Evolutionary conservation across 2,113 vertebrate species (phyloP).

Genomic region (Oryzias curvinotus): DNA sequence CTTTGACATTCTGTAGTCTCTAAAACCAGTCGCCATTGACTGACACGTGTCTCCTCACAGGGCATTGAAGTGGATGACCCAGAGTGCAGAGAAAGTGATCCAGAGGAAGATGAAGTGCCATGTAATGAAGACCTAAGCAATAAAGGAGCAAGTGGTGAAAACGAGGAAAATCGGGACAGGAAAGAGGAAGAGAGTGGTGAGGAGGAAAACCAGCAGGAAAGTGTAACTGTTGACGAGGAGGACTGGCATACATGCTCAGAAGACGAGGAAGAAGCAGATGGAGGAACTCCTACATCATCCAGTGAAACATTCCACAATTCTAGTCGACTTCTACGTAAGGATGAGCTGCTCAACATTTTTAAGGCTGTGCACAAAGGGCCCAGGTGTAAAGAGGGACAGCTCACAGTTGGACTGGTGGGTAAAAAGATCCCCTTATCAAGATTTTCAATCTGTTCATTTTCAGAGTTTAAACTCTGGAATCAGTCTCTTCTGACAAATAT

Average conservation of each 20-base stretch:
- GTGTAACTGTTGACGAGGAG: constrained; percentile 75
- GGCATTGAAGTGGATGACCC: constrained; percentile 56
- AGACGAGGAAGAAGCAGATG: constrained; percentile 58
- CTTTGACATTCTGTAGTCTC: neutral
- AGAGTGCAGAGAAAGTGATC: constrained; percentile 63
- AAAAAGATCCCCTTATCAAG: neutral
- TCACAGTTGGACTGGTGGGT: constrained; percentile 95
- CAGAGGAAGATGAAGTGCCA: constrained; percentile 43
- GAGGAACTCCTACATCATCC: constrained; percentile 18
- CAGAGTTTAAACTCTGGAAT: neutral
- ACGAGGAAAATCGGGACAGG: neutral
- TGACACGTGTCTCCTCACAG: constrained; percentile 57
- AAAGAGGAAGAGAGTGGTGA: constrained; percentile 11
- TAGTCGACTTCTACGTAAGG: constrained; percentile 84
- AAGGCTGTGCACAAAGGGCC: constrained; percentile 78
- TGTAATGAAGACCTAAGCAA: constrained; percentile 28
- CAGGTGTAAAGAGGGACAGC: constrained; percentile 82
- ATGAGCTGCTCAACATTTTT: constrained; percentile 86
- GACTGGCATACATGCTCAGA: constrained; percentile 92
- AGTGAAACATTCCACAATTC: constrained; percentile 73
- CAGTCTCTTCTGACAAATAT: neutral
- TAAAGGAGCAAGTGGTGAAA: constrained; percentile 5
- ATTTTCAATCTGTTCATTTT: neutral
- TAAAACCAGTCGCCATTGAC: neutral
- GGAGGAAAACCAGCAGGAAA: constrained; percentile 57